Conservation (phyloP, 2,888 invertebrate genomes). For the Aphidoletes aphidimyza region DNA sequence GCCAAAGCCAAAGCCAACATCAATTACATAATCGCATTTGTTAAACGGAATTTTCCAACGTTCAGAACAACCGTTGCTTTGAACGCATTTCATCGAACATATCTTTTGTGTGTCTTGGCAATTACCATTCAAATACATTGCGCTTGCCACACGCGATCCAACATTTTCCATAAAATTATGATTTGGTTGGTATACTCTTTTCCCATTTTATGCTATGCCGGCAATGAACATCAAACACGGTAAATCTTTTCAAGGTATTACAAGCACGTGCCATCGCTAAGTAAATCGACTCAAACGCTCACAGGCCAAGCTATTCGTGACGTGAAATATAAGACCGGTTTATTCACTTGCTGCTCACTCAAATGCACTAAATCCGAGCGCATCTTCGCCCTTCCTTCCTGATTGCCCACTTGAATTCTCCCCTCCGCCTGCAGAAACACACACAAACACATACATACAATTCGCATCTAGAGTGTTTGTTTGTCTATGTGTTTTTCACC, state of each 20-base stretch:
- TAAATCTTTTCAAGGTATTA: constrained; percentile 54
- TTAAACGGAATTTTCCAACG: not conserved
- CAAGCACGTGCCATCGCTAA: constrained; percentile 54
- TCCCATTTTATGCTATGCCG: not conserved
- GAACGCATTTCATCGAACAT: not conserved
- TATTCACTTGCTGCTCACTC: not conserved
- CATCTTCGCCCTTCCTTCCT: not conserved
- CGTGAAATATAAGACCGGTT: not conserved
- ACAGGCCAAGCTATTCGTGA: not conserved
- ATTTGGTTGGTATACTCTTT: not conserved
- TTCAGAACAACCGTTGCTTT: not conserved
- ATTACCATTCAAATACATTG: not conserved
- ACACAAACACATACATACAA: too few relatives aligned
- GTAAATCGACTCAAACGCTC: not conserved
- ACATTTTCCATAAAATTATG: not conserved
- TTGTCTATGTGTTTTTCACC: not conserved
- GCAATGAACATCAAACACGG: not conserved
- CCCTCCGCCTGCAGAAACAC: too few relatives aligned
- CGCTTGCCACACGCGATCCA: not conserved
- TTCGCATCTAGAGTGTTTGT: not conserved
- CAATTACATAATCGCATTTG: constrained; percentile 28
- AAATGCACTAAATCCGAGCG: constrained; percentile 32
- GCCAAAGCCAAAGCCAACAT: not conserved
- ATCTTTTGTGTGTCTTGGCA: not conserved
- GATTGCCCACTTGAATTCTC: too few relatives aligned